Conservation (phyloP, 2,113 vertebrate genomes). For the Chloroceryle aenea region DNA sequence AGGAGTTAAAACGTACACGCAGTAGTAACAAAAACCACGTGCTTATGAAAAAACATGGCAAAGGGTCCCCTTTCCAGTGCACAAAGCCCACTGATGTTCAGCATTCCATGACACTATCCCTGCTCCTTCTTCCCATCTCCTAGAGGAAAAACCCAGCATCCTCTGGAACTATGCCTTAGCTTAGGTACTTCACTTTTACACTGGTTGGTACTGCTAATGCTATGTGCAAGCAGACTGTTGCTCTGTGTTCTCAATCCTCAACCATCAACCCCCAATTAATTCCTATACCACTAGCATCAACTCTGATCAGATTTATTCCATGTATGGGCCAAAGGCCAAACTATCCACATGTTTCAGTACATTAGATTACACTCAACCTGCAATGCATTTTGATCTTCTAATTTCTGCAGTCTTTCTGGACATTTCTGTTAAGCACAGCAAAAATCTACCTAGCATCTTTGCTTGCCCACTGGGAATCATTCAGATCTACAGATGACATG, state of each 20-base stretch:
- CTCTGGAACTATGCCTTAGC: not conserved
- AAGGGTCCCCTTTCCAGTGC: not conserved
- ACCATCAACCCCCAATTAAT: not conserved
- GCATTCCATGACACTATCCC: not conserved
- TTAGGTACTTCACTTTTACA: not conserved
- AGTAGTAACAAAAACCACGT: not conserved
- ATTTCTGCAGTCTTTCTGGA: not conserved
- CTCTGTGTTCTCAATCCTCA: not conserved
- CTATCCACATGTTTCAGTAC: not conserved
- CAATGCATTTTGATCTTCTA: not conserved
- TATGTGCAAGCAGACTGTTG: rapidly evolving
- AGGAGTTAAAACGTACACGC: not conserved
- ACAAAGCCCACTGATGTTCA: not conserved
- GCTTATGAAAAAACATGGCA: not conserved
- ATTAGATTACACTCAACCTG: not conserved
- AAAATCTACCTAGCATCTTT: not conserved
- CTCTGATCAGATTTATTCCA: not conserved
- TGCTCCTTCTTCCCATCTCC: not conserved
- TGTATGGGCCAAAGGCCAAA: too few relatives aligned
- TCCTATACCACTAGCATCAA: not conserved
- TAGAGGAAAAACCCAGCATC: not conserved
- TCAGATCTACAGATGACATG: not conserved
- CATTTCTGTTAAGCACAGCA: not conserved
- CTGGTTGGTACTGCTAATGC: not conserved
- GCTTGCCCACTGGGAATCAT: not conserved